A percentile compares a stretch with the other conserved stretches of the same genome.
Conservation (phyloP, 2,113 vertebrate genomes). For the Castor canadensis region DNA sequence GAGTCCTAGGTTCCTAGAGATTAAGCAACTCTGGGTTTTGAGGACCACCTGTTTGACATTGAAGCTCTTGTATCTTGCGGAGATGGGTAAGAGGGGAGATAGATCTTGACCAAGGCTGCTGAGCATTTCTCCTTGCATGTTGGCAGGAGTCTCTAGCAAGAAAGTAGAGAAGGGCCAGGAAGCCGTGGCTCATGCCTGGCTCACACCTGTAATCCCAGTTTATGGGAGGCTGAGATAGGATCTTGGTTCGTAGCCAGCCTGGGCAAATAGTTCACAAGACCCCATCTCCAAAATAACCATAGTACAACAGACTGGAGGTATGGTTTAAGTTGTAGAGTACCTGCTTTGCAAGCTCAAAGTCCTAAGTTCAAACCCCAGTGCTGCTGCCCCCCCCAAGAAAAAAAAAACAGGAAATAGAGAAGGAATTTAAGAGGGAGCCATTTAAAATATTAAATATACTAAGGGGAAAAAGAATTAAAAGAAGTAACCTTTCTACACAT, state of each 20-base stretch:
- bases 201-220: too few relatives aligned
- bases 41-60: not conserved
- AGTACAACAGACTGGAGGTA: too few relatives aligned
- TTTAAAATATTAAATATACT: conserved; percentile 45
- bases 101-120: not conserved
- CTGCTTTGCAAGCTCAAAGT: too few relatives aligned
- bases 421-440: too few relatives aligned
- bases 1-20: not conserved
- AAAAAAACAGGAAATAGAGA: too few relatives aligned
- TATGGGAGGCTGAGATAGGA: too few relatives aligned
- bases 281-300: too few relatives aligned
- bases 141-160: not conserved
- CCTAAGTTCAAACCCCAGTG: too few relatives aligned
- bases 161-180: conserved; percentile 7
- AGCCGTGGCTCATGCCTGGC: not conserved
- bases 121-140: not conserved
- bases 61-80: not conserved
- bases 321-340: not conserved
- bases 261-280: too few relatives aligned
- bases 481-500: not conserved
- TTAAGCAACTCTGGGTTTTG: conserved; percentile 9
- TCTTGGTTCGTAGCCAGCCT: too few relatives aligned
- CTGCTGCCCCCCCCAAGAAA: too few relatives aligned
- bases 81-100: not conserved
- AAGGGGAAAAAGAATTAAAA: conserved; percentile 12